A percentile compares a stretch with the other conserved stretches of the same genome.
These are phyloP conservation scores for Drosophila ercepeae DNA, from an alignment of 1,140 invertebrate genomes.

Conservation along the genomic window DNA sequence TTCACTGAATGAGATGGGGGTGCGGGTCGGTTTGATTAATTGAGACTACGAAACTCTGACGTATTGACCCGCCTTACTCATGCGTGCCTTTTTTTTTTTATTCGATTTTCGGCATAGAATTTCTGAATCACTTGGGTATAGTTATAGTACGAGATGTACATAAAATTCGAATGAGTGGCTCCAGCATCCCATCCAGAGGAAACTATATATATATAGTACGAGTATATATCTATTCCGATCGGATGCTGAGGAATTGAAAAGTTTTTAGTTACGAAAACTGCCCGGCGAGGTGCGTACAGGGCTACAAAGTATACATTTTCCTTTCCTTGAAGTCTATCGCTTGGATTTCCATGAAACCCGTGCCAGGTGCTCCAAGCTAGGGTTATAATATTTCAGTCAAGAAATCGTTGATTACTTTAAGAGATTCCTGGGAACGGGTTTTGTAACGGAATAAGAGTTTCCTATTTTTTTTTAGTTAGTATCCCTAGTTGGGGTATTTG, in stretches of 20 bases:
- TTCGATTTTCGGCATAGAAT: constrained; percentile 9
- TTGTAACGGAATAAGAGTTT: neutral
- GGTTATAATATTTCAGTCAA: too few relatives aligned
- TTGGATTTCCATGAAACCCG: neutral
- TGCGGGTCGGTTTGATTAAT: constrained; percentile 55
- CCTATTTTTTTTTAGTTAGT: neutral
- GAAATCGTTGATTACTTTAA: neutral
- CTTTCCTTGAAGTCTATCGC: neutral
- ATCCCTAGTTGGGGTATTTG: constrained; percentile 55
- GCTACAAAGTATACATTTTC: constrained; percentile 11
- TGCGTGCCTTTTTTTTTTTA: constrained; percentile 1
- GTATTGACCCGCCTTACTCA: constrained; percentile 4
- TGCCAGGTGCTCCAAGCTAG: neutral
- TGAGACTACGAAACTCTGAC: constrained; percentile 41
- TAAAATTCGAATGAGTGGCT: constrained; percentile 7
- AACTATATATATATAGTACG: neutral
- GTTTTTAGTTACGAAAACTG: constrained; percentile 32
- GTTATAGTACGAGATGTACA: constrained; percentile 1
- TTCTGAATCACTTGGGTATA: constrained; percentile 9
- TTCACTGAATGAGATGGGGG: neutral
- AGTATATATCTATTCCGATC: neutral
- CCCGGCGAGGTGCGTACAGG: constrained; percentile 36
- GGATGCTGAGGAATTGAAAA: constrained; percentile 24
- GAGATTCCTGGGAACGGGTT: neutral
- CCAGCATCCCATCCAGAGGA: neutral